Conservation (phyloP, 1,140 invertebrate species). For the Capitella teleta region DNA sequence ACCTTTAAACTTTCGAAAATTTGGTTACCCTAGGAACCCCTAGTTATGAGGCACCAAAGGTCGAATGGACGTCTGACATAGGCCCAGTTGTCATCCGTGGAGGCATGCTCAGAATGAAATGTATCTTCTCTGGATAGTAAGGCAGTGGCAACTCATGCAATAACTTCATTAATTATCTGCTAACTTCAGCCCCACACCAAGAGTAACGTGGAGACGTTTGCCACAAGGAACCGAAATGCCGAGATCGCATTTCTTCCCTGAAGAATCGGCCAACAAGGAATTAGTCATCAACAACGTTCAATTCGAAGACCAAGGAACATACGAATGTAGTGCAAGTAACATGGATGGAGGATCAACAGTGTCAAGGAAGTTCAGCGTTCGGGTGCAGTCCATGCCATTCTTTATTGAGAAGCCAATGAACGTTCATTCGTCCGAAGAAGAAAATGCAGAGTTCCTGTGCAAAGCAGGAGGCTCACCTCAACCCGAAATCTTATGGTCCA, state of each 20-base stretch:
- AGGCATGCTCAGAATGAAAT: slow-evolving; percentile 8
- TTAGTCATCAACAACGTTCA: slow-evolving; percentile 71
- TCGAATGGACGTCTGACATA: slow-evolving; percentile 7
- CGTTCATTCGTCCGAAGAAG: slow-evolving; percentile 78
- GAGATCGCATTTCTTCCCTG: too few species aligned
- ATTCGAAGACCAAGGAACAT: slow-evolving; percentile 74
- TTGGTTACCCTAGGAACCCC: neutral
- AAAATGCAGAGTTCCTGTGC: slow-evolving; percentile 75
- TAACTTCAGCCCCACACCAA: slow-evolving; percentile 42
- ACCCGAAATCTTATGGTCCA: slow-evolving; percentile 89
- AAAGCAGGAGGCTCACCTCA: slow-evolving; percentile 74
- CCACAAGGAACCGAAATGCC: too few species aligned
- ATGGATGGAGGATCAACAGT: slow-evolving; percentile 62
- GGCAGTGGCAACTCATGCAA: neutral
- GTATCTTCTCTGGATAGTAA: slow-evolving; percentile 15
- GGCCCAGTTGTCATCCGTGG: slow-evolving; percentile 8
- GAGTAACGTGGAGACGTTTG: slow-evolving; percentile 55
- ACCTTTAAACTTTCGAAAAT: too few species aligned
- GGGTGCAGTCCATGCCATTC: slow-evolving; percentile 55
- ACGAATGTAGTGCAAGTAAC: slow-evolving; percentile 83
- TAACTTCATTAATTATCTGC: neutral
- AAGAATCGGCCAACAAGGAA: too few species aligned
- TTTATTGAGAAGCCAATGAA: slow-evolving; percentile 81
- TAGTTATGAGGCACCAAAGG: slow-evolving; percentile 1
- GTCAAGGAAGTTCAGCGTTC: neutral